A percentile compares a stretch with the other conserved stretches of the same genome.
These are phyloP conservation scores for Xiphophorus hellerii DNA, from an alignment of 2,113 vertebrate genomes.

Conservation along the genomic window DNA sequence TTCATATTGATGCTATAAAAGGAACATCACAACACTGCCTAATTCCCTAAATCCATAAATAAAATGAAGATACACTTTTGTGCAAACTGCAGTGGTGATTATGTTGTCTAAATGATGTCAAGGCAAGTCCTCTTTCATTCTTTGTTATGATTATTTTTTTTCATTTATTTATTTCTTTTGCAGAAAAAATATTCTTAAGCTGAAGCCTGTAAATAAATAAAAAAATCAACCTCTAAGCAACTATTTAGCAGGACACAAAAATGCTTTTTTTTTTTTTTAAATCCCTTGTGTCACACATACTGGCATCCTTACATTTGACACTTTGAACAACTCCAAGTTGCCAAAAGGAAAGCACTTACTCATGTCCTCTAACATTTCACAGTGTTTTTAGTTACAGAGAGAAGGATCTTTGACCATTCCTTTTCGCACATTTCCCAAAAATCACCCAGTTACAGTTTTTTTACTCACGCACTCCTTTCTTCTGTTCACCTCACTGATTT, in stretches of 20 bases:
- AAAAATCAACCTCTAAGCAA: no score
- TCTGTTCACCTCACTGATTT: background rate
- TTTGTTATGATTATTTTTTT: background rate
- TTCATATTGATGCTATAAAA: conserved; percentile 31
- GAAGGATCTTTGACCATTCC: background rate
- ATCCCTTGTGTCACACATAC: background rate
- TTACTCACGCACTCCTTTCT: background rate
- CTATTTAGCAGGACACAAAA: background rate
- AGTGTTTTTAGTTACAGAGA: background rate
- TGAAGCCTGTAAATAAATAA: background rate
- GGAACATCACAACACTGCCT: conserved; percentile 21
- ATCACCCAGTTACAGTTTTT: background rate
- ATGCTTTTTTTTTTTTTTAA: background rate
- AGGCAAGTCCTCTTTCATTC: conserved; percentile 14
- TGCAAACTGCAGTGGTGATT: conserved; percentile 14
- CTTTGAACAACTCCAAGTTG: background rate
- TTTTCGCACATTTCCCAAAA: background rate
- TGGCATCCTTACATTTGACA: background rate
- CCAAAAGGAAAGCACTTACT: background rate
- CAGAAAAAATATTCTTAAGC: background rate
- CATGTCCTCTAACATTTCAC: background rate
- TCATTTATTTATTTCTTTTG: background rate
- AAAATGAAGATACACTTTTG: background rate
- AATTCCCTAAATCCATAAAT: background rate
- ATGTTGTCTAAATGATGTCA: conserved; percentile 12